Evolutionary conservation across 2,888 invertebrate species (phyloP).

Genomic region (Toxonevra muliebris): DNA sequence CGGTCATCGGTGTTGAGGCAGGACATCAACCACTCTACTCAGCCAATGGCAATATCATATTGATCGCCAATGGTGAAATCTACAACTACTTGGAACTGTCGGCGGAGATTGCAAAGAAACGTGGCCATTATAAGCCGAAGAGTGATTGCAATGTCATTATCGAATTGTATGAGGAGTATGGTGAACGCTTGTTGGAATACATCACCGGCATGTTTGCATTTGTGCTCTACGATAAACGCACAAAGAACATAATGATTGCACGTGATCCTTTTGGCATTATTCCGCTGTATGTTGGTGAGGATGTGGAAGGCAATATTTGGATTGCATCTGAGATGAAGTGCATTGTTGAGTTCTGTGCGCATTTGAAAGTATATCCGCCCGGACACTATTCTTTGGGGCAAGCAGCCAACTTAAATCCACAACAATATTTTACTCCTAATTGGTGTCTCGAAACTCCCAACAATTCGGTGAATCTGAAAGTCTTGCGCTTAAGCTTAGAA

Average conservation of each 20-base stretch:
- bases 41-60: conserved; percentile 51
- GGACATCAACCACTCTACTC: conserved; percentile 62
- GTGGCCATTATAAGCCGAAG: conserved; percentile 56
- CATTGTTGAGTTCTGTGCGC: conserved; percentile 54
- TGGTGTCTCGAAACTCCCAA: conserved; percentile 56
- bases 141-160: conserved; percentile 64
- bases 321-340: conserved; percentile 65
- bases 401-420: conserved; percentile 49
- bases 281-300: conserved; percentile 62
- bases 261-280: conserved; percentile 65
- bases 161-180: conserved; percentile 60
- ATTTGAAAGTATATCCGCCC: conserved; percentile 58
- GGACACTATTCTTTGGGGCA: conserved; percentile 56
- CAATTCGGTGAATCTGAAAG: conserved; percentile 47
- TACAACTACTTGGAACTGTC: conserved; percentile 62
- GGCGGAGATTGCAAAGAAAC: conserved; percentile 55
- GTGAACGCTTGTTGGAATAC: conserved; percentile 52
- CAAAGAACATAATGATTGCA: conserved; percentile 56
- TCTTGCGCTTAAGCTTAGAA: conserved; percentile 54
- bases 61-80: conserved; percentile 64
- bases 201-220: conserved; percentile 64
- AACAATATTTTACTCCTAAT: conserved; percentile 51
- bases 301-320: conserved; percentile 60
- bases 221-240: conserved; percentile 58
- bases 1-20: conserved; percentile 57